These are phyloP conservation scores for Charanyca ferruginea DNA, from an alignment of 2,888 invertebrate species.

Conservation along the genomic window DNA sequence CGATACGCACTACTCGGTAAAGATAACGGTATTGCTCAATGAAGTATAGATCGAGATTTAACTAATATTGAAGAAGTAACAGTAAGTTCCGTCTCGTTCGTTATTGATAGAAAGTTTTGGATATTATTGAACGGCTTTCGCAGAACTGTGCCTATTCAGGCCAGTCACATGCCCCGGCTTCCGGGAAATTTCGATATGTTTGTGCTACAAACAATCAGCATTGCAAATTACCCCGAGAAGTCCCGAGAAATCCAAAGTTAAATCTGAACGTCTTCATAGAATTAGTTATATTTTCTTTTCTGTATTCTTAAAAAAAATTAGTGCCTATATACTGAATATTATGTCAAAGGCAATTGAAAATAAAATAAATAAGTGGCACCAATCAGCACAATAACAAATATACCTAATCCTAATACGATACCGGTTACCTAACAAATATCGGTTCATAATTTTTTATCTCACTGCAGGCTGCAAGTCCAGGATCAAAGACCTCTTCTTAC, in stretches of 20 bases:
- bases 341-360: too few species aligned
- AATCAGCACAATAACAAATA: too few species aligned
- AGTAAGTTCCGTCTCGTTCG: constrained; percentile 10
- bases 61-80: constrained; percentile 16
- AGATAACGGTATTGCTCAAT: constrained; percentile 47
- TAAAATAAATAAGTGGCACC: too few species aligned
- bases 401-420: too few species aligned
- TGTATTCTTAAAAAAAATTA: not conserved
- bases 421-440: too few species aligned
- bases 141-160: constrained; percentile 37
- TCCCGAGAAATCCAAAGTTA: constrained; percentile 50
- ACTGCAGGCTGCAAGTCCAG: too few species aligned
- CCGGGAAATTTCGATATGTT: constrained; percentile 40
- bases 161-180: constrained; percentile 27
- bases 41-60: constrained; percentile 16
- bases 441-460: too few species aligned
- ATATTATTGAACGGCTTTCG: constrained; percentile 28
- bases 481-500: not conserved
- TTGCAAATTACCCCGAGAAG: constrained; percentile 50
- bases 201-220: constrained; percentile 40
- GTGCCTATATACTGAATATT: too few species aligned
- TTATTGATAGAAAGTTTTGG: constrained; percentile 42
- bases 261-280: constrained; percentile 12
- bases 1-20: constrained; percentile 34
- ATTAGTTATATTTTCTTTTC: not conserved